Percentiles rank a stretch among this genome's conserved stretches.
phyloP scores from a whole-genome alignment of 1,140 invertebrate species.

The Danaus melanippus region DNA sequence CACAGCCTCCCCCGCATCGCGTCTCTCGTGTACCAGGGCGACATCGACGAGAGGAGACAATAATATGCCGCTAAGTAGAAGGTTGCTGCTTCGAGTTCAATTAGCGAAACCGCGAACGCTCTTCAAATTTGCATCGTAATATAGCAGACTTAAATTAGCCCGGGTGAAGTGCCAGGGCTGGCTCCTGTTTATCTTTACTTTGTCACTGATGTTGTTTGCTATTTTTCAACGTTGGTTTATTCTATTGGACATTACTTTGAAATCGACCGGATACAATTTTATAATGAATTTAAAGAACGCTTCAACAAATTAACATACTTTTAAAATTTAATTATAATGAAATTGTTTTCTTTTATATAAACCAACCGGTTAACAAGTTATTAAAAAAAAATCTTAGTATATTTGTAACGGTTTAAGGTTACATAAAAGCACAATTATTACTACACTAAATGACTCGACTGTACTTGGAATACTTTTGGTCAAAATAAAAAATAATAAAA shows the following conservation, averaged over 20 bases:
- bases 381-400: no score
- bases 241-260: background rate
- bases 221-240: background rate
- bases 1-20: constrained; percentile 31
- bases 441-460: no score
- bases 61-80: constrained; percentile 28
- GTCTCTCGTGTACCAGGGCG: constrained; percentile 31
- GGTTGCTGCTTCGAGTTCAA: constrained; percentile 28
- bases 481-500: no score
- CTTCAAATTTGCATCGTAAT: constrained; percentile 41
- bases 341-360: no score
- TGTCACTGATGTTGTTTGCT: constrained; percentile 3
- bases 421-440: no score
- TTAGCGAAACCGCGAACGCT: constrained; percentile 30
- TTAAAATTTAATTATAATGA: no score
- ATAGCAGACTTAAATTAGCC: constrained; percentile 5
- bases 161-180: constrained; percentile 6
- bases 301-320: no score
- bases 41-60: constrained; percentile 32
- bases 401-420: no score
- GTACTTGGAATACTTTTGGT: no score
- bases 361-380: no score
- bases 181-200: background rate
- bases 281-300: no score
- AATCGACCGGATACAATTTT: no score